Conservation (phyloP, 2,888 invertebrate genomes). For the Ophioninae sp. region DNA sequence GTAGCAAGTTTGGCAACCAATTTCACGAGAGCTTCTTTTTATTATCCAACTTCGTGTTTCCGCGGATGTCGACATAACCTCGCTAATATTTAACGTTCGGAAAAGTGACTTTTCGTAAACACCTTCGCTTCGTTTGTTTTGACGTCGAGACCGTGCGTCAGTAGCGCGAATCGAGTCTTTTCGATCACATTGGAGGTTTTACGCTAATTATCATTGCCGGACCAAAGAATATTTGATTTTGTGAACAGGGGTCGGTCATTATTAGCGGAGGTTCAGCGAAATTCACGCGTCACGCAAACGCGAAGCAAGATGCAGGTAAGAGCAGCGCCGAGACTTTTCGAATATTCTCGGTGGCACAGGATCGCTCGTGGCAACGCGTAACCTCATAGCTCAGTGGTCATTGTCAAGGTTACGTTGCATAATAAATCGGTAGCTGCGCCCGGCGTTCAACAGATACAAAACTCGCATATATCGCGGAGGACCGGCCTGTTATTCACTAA, state of each 20-base stretch:
- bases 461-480: slow-evolving; percentile 16
- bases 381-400: slow-evolving; percentile 60
- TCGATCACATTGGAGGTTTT: background rate
- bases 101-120: background rate
- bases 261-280: background rate
- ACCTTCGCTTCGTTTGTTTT: background rate
- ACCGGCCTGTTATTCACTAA: background rate
- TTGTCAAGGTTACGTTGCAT: slow-evolving; percentile 64
- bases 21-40: background rate
- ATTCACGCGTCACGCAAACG: background rate
- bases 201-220: background rate
- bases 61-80: background rate
- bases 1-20: too few relatives aligned
- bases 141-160: background rate
- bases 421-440: slow-evolving; percentile 52
- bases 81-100: background rate
- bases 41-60: background rate
- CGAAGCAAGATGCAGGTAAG: background rate
- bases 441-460: slow-evolving; percentile 19
- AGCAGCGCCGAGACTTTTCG: slow-evolving; percentile 28
- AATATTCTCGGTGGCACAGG: slow-evolving; percentile 28
- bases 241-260: background rate
- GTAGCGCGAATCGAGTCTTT: background rate
- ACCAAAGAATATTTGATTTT: background rate
- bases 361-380: slow-evolving; percentile 31